These are phyloP conservation scores for Dallia pectoralis DNA, from an alignment of 2,797 vertebrate species.

Conservation along the genomic window DNA sequence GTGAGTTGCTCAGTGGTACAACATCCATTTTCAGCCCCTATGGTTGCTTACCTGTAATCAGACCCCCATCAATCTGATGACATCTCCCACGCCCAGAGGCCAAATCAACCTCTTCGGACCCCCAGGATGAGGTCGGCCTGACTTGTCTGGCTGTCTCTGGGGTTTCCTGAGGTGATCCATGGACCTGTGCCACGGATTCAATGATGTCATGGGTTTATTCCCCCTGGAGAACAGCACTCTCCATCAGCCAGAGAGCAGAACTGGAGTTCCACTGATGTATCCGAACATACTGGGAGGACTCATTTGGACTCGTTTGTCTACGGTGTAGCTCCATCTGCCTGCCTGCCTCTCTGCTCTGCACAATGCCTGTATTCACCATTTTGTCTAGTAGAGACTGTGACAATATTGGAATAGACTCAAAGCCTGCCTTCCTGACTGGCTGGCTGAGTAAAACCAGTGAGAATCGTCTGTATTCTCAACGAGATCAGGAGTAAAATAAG, in stretches of 20 bases:
- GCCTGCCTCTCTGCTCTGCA: conserved; percentile 24
- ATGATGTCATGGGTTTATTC: conserved; percentile 50
- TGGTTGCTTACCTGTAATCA: conserved; percentile 37
- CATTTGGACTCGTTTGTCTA: conserved; percentile 34
- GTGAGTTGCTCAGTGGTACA: neutral
- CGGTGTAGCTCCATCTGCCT: conserved; percentile 37
- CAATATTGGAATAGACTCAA: no score
- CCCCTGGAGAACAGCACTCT: conserved; percentile 35
- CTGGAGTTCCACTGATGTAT: conserved; percentile 31
- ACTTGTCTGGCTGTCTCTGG: conserved; percentile 19
- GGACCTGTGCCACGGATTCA: conserved; percentile 50
- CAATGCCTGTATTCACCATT: conserved; percentile 20
- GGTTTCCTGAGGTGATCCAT: conserved; percentile 36
- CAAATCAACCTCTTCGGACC: conserved; percentile 22
- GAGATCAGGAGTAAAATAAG: conserved; percentile 25
- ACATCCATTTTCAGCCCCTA: conserved; percentile 17
- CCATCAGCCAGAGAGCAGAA: conserved; percentile 55
- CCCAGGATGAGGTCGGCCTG: conserved; percentile 34
- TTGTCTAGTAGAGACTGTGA: no score
- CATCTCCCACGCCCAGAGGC: conserved; percentile 22
- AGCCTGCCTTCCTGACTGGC: conserved; percentile 18
- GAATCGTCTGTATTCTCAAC: conserved; percentile 24
- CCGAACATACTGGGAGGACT: conserved; percentile 46
- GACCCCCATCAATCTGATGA: conserved; percentile 31
- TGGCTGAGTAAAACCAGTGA: conserved; percentile 32